Base-by-base conservation (phyloP, 2,888 invertebrate genomes). In the Phyto melanocephala region DNA sequence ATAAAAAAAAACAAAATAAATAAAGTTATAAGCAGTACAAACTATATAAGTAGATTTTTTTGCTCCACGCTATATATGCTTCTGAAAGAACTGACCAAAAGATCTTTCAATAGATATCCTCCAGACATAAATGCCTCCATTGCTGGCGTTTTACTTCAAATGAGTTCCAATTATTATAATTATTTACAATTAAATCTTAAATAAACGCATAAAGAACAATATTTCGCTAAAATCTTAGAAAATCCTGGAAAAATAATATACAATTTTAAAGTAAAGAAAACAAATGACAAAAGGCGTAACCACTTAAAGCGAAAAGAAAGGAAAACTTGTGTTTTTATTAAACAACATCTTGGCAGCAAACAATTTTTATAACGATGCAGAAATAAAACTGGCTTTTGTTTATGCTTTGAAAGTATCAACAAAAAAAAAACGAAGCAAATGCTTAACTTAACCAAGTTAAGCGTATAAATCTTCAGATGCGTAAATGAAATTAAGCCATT, bases 271-370 rank as follows among this genome's bases (percentile, higher is more conserved):
- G 28, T 17, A 65, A 52, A 24, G 65, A 75, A 75, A 75, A 82
- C 71, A 85, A 84, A 84, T 84, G 84, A 85, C 85, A 85, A 85
- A 85, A 85, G 85, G 85, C 85, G 85, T 85, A 81, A 85, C 85
- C 85, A 82, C 85, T 85, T 60, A 71, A 58, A 82, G 84, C 85
- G 58, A 40, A 60, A 70, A 63, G 40, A 56, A 50, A 63, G 67
- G 47, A 76, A 80, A 56, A 47, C 68, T 13, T 10, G 62, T 28
- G 28, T 28, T 28, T 68, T 50, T n/a, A 58, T 47, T 1, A 68
- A 77, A 68, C 58, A 81, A 75, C 70, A 79, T 45, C 52, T 75
- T 63, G 6, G 42, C 40, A 74, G 1, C 17, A 33, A 79, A 45
- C 65, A 65, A 40, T 63, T 65, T 50, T 33, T 15, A 63, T 42